Evolutionary conservation across 2,888 invertebrate species (phyloP).

Genomic region (Cephonodes hylas): DNA sequence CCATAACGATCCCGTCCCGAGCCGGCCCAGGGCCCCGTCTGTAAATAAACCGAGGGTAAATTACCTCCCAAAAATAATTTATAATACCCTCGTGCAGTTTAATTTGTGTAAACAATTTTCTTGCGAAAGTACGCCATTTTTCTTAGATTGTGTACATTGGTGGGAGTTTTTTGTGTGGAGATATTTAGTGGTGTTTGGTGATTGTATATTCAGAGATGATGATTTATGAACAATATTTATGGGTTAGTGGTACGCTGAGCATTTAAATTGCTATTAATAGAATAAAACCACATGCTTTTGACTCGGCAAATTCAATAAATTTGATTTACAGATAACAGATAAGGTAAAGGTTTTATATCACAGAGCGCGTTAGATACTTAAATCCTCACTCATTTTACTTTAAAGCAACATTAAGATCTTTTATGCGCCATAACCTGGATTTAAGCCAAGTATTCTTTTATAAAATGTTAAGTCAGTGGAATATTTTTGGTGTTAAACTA

Average conservation of each 20-base stretch:
- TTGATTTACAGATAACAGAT: not conserved
- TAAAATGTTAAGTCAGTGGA: no score
- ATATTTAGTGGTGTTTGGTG: not conserved
- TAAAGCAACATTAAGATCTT: no score
- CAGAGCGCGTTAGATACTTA: no score
- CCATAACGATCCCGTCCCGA: conserved; percentile 34
- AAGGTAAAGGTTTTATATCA: no score
- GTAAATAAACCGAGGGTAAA: conserved; percentile 46
- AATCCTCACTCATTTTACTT: no score
- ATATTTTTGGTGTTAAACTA: no score
- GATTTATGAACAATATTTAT: not conserved
- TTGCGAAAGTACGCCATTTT: not conserved
- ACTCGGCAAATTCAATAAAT: not conserved
- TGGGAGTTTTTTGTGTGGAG: not conserved
- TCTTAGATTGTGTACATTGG: not conserved
- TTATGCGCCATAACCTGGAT: no score
- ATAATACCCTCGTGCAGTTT: conserved; percentile 30
- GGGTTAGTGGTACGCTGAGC: no score
- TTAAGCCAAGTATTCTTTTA: no score
- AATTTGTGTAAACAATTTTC: conserved; percentile 29
- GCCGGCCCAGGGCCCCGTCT: conserved; percentile 17
- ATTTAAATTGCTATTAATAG: no score
- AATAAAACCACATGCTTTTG: not conserved
- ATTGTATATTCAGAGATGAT: not conserved
- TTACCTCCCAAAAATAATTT: conserved; percentile 51